These are phyloP conservation scores for Trissolcus japonicus DNA, from an alignment of 2,888 invertebrate genomes.

Conservation along the genomic window DNA sequence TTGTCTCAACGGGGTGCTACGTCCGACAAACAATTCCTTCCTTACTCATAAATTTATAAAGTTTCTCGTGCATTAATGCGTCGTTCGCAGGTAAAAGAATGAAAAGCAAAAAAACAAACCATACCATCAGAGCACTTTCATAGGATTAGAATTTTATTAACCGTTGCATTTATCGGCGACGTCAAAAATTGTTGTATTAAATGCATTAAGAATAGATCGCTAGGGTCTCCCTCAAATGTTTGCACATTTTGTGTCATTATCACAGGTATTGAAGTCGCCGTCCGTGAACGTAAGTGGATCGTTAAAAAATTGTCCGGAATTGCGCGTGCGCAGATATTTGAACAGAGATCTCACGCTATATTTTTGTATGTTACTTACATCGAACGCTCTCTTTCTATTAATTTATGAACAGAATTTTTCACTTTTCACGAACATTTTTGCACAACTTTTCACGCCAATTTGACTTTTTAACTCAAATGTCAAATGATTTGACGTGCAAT, in stretches of 20 bases:
- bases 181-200: constrained; percentile 29
- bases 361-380: constrained; percentile 39
- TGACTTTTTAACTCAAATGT: no score
- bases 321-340: constrained; percentile 46
- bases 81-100: constrained; percentile 1
- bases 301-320: constrained; percentile 52
- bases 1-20: constrained; percentile 48
- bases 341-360: constrained; percentile 40
- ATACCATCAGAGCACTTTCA: constrained; percentile 6
- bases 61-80: constrained; percentile 14
- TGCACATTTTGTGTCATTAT: constrained; percentile 51
- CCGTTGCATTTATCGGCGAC: constrained; percentile 12
- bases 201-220: constrained; percentile 19
- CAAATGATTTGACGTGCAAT: no score
- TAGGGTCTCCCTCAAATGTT: constrained; percentile 33
- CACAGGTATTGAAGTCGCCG: constrained; percentile 52
- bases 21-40: constrained; percentile 42
- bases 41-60: constrained; percentile 40
- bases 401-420: no score
- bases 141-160: constrained; percentile 23
- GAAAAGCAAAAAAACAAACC: not conserved
- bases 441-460: no score
- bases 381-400: not conserved
- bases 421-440: no score
- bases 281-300: constrained; percentile 53